phyloP scores from a whole-genome alignment of 2,888 invertebrate species.

The Pachliopta kotzebuea region DNA sequence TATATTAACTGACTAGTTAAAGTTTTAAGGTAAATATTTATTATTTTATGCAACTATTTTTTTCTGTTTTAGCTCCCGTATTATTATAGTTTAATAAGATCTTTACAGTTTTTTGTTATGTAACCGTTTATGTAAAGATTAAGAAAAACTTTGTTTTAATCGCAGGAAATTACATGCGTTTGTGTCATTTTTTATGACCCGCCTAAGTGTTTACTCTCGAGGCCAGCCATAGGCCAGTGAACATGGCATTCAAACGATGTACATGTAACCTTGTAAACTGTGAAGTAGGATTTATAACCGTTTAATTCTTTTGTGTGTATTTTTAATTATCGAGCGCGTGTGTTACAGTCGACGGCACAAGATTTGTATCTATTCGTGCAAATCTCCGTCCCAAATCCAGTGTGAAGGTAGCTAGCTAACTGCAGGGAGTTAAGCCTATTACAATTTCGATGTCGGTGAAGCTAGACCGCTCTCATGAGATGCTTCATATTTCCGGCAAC shows the following conservation, averaged over 20 bases:
- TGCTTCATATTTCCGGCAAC: constrained; percentile 21
- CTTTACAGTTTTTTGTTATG: background rate
- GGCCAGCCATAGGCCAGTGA: constrained; percentile 42
- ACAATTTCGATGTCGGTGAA: constrained; percentile 20
- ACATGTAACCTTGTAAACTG: constrained; percentile 35
- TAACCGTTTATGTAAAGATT: constrained; percentile 4
- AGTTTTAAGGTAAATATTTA: too few species aligned
- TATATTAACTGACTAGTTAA: too few species aligned
- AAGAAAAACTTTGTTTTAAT: constrained; percentile 31
- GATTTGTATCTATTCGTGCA: constrained; percentile 20
- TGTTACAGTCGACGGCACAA: constrained; percentile 22
- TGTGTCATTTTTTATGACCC: constrained; percentile 32
- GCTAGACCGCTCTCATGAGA: constrained; percentile 27
- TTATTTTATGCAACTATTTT: too few species aligned
- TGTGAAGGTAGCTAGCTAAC: constrained; percentile 6
- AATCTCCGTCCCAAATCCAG: constrained; percentile 11
- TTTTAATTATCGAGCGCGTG: constrained; percentile 36
- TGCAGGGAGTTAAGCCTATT: constrained; percentile 10
- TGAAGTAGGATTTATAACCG: constrained; percentile 35
- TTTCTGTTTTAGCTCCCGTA: background rate
- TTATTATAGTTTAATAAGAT: background rate
- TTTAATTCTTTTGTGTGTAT: constrained; percentile 38
- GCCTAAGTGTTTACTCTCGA: constrained; percentile 33
- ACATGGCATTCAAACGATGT: constrained; percentile 43
- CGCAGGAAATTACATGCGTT: constrained; percentile 32